Evolutionary conservation across 2,888 invertebrate genomes (phyloP), one percentile per base, ranked within the genome.

Genomic region (Octodonta nipae): DNA sequence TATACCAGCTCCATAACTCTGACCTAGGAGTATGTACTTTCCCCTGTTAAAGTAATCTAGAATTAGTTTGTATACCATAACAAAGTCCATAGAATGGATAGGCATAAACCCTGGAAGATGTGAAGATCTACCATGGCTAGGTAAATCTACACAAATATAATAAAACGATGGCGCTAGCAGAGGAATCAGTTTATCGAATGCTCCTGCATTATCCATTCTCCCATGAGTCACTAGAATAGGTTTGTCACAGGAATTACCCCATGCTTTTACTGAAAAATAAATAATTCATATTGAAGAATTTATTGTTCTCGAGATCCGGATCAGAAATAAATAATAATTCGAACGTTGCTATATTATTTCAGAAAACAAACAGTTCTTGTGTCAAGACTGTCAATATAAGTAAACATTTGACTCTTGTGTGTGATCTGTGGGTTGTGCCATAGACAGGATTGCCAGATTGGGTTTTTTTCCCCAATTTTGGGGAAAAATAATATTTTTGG

Each of bases 251-350:
- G 64, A 61, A 36, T 68, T 56, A 1, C 76, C 76, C 74, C 75
- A 77, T 37, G 70, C 65, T 52, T 73, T 64, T 11, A 68, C 75
- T 75, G 60, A n/a, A n/a, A n/a, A n/a, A n/a, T n/a, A n/a, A n/a
- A n/a, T n/a, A n/a, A n/a, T n/a, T n/a, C n/a, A n/a, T n/a, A n/a
- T n/a, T n/a, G n/a, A n/a, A n/a, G n/a, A n/a, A n/a, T n/a, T n/a
- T n/a, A n/a, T n/a, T n/a, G n/a, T n/a, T n/a, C n/a, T n/a, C n/a
- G n/a, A n/a, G n/a, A n/a, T n/a, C n/a, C n/a, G n/a, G n/a, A n/a
- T n/a, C n/a, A n/a, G n/a, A n/a, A n/a, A n/a, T n/a, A n/a, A n/a
- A n/a, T n/a, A n/a, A n/a, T n/a, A n/a, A n/a, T n/a, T n/a, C n/a
- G n/a, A n/a, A n/a, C n/a, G n/a, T n/a, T n/a, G n/a, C n/a, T n/a